Evolutionary conservation across 2,113 vertebrate genomes (phyloP).

Genomic region (Phaetusa simplex): DNA sequence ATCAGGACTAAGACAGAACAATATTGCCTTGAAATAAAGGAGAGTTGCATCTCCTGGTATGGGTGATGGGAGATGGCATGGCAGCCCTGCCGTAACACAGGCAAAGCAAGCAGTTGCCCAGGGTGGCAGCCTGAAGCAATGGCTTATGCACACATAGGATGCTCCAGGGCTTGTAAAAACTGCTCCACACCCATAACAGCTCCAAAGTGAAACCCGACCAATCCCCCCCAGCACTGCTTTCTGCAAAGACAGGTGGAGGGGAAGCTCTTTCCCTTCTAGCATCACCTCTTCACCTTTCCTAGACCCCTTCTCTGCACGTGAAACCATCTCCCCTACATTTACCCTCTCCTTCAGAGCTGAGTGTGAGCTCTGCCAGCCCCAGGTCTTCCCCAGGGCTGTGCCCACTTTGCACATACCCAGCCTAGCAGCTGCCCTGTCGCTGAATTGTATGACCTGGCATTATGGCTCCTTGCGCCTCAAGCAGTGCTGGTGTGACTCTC

Average conservation of each 20-base stretch:
- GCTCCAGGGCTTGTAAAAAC: not conserved
- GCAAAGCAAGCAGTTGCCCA: not conserved
- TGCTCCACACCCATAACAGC: not conserved
- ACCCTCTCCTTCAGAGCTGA: not conserved
- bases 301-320: not conserved
- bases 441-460: accelerated
- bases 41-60: not conserved
- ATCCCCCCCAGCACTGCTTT: not conserved
- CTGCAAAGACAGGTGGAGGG: not conserved
- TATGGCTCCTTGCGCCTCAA: not conserved
- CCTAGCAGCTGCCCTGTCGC: not conserved
- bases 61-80: not conserved
- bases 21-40: not conserved
- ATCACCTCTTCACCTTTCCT: not conserved
- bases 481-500: not conserved
- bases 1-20: not conserved
- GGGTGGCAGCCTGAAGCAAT: not conserved
- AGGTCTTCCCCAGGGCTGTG: not conserved
- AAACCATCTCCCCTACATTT: not conserved
- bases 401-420: accelerated
- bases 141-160: not conserved
- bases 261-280: not conserved
- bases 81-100: not conserved
- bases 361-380: not conserved
- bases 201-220: not conserved